phyloP scores from a whole-genome alignment of 2,113 vertebrate species.

The Odocoileus virginianus region DNA sequence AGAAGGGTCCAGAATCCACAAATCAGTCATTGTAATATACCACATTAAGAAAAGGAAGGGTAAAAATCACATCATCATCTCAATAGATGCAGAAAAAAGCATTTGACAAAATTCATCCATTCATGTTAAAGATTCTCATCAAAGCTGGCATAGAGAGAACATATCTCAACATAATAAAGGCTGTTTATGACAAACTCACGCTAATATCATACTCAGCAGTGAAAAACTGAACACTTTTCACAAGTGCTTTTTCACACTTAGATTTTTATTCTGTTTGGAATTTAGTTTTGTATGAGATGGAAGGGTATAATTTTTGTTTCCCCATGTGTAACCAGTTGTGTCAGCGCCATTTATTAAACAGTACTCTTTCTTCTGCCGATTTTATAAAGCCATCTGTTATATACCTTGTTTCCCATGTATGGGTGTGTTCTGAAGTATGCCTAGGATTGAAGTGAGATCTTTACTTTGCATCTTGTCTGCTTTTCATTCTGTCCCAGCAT shows the following conservation, averaged over 20 bases:
- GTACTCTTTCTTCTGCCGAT: neutral
- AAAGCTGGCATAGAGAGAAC: neutral
- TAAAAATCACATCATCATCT: neutral
- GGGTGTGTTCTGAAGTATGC: neutral
- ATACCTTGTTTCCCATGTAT: neutral
- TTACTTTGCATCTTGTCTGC: neutral
- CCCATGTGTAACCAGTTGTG: neutral
- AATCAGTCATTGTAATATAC: neutral
- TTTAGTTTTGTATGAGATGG: neutral
- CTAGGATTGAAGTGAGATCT: neutral
- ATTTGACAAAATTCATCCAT: neutral
- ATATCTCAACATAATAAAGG: neutral
- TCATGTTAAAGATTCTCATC: neutral
- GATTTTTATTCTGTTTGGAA: neutral
- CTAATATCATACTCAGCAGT: neutral
- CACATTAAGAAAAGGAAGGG: neutral
- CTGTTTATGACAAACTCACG: neutral
- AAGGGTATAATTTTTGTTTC: neutral
- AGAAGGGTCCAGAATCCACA: neutral
- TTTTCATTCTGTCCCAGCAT: neutral
- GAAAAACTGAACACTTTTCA: neutral
- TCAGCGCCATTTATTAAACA: neutral
- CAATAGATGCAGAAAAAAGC: neutral
- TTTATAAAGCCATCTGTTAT: neutral
- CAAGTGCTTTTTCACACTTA: neutral